phyloP scores from a whole-genome alignment of 2,113 vertebrate genomes.

The Pipa parva region DNA sequence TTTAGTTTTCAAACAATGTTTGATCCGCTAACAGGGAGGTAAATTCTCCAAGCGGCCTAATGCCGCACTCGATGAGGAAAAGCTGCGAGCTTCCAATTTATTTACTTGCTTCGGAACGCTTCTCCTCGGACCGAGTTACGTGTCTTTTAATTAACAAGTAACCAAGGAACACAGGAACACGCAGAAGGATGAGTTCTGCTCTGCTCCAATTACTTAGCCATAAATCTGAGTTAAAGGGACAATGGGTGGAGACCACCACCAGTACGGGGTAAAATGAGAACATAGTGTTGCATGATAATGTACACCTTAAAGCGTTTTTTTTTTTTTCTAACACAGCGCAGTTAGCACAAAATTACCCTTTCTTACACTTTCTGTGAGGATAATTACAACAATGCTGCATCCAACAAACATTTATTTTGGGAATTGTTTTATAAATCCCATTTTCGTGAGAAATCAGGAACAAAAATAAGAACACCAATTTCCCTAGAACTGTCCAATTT shows the following conservation, averaged over 20 bases:
- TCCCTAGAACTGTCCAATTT: no score
- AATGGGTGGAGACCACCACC: neutral
- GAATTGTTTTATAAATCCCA: no score
- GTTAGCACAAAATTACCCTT: no score
- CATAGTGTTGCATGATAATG: neutral
- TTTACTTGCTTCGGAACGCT: conserved; percentile 36
- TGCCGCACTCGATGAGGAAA: conserved; percentile 51
- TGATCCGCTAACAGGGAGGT: conserved; percentile 55
- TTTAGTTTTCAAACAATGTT: conserved; percentile 46
- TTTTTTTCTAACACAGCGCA: neutral
- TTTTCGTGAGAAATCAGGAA: no score
- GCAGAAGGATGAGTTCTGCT: conserved; percentile 18
- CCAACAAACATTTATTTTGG: no score
- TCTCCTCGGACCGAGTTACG: conserved; percentile 30
- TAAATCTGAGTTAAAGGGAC: conserved; percentile 1
- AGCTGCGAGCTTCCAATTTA: conserved; percentile 50
- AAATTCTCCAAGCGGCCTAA: conserved; percentile 59
- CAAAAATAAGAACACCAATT: no score
- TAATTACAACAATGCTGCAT: no score
- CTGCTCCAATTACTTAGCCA: conserved; percentile 35
- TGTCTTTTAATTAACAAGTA: conserved; percentile 53
- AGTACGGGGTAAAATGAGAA: neutral
- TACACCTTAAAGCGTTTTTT: neutral
- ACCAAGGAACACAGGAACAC: conserved; percentile 11
- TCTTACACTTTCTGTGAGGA: no score